Conservation (phyloP, 2,797 vertebrate genomes). For the Fistularia commersonii region DNA sequence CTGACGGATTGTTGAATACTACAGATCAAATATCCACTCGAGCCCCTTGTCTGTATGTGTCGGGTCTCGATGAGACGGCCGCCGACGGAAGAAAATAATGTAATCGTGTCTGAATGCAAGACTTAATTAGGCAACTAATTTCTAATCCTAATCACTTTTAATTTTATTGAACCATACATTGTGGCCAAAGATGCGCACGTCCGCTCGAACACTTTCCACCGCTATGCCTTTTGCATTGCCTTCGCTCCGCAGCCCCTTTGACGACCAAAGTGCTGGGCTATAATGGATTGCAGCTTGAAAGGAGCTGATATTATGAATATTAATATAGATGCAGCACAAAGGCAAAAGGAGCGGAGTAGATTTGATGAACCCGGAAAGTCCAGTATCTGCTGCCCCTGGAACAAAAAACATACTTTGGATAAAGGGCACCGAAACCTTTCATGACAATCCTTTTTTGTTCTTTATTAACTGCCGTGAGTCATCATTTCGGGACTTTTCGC, state of each 20-base stretch:
- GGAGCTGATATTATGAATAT: constrained; percentile 58
- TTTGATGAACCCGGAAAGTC: constrained; percentile 21
- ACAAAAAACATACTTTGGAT: constrained; percentile 20
- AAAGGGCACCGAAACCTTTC: constrained; percentile 58
- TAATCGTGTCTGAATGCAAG: background rate
- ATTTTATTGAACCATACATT: constrained; percentile 15
- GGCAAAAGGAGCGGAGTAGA: constrained; percentile 9
- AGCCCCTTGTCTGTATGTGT: constrained; percentile 32
- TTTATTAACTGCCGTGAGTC: constrained; percentile 29
- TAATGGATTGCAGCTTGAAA: constrained; percentile 51
- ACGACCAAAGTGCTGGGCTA: constrained; percentile 25
- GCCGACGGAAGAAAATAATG: no score
- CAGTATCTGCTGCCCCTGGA: constrained; percentile 9
- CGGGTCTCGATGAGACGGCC: constrained; percentile 44
- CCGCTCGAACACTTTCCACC: no score
- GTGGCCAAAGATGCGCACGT: constrained; percentile 22
- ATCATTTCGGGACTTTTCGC: constrained; percentile 6
- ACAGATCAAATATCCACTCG: constrained; percentile 47
- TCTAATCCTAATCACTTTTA: no score
- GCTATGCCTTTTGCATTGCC: no score
- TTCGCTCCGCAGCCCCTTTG: constrained; percentile 50
- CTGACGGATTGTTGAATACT: constrained; percentile 26
- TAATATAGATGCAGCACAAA: constrained; percentile 45
- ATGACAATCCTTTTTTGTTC: constrained; percentile 33
- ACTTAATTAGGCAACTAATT: background rate